A percentile compares a stretch with the other conserved stretches of the same genome.
Evolutionary conservation across 2,797 vertebrate genomes (phyloP).

Genomic region (Hylomyscus alleni): DNA sequence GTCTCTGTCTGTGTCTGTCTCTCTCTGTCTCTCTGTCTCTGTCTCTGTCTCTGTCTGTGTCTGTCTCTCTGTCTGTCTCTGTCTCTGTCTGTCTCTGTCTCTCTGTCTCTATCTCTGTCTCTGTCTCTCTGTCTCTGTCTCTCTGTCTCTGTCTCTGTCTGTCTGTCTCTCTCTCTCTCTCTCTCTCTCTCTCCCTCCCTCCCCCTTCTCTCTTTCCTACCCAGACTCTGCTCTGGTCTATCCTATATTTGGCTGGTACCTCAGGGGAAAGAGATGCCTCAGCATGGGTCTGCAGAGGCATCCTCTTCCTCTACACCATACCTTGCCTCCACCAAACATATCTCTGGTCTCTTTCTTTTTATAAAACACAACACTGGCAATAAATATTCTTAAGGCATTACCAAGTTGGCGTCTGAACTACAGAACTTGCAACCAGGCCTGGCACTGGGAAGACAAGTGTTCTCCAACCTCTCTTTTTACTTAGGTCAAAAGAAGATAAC

Average conservation of each 20-base stretch:
- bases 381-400: neutral
- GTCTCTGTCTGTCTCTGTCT: no score
- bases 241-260: neutral
- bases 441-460: neutral
- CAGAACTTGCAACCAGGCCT: neutral
- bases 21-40: no score
- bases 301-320: neutral
- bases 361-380: no score
- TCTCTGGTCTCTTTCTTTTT: neutral
- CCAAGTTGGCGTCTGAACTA: neutral
- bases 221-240: neutral
- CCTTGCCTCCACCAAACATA: neutral
- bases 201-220: no score
- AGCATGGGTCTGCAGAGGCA: neutral
- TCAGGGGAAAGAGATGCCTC: neutral
- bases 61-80: no score
- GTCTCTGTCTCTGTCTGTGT: no score
- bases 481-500: slow-evolving; percentile 14
- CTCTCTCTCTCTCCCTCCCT: no score
- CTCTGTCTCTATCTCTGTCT: no score
- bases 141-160: no score
- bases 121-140: no score
- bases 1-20: no score
- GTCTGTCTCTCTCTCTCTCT: no score
- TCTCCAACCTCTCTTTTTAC: neutral